A percentile compares a stretch with the other conserved stretches of the same genome.
These are phyloP conservation scores for Eupithecia abbreviata DNA, from an alignment of 2,888 invertebrate species.

Conservation along the genomic window DNA sequence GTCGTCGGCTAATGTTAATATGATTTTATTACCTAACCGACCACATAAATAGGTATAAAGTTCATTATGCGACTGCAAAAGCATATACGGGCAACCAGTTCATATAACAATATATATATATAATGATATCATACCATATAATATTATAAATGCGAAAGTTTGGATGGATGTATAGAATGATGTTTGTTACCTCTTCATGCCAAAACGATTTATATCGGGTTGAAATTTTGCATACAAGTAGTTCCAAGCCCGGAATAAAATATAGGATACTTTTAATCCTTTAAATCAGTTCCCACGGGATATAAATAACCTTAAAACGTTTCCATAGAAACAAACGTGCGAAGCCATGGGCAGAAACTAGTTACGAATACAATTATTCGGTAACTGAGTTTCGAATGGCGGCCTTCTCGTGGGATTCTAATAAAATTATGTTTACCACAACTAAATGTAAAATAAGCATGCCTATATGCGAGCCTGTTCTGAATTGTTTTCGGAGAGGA, in stretches of 20 bases:
- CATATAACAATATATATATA: neutral
- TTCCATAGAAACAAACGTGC: no score
- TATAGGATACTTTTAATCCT: no score
- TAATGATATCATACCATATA: no score
- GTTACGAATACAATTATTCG: conserved; percentile 26
- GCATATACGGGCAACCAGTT: neutral
- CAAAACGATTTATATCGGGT: no score
- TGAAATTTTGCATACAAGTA: no score
- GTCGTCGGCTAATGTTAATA: no score
- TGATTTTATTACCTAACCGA: neutral
- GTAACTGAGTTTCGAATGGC: conserved; percentile 18
- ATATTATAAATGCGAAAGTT: neutral
- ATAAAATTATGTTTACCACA: conserved; percentile 15
- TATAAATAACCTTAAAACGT: no score
- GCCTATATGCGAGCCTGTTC: neutral
- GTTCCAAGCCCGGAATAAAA: no score
- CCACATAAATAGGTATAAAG: neutral
- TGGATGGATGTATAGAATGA: neutral
- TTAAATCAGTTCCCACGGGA: no score
- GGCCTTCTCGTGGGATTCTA: conserved; percentile 17
- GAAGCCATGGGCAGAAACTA: conserved; percentile 7
- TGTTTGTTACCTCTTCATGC: no score
- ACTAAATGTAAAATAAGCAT: conserved; percentile 10
- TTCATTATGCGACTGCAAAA: neutral
- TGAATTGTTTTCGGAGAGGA: neutral